Evolutionary conservation across 2,113 vertebrate genomes (phyloP).

Genomic region (Athene cunicularia): DNA sequence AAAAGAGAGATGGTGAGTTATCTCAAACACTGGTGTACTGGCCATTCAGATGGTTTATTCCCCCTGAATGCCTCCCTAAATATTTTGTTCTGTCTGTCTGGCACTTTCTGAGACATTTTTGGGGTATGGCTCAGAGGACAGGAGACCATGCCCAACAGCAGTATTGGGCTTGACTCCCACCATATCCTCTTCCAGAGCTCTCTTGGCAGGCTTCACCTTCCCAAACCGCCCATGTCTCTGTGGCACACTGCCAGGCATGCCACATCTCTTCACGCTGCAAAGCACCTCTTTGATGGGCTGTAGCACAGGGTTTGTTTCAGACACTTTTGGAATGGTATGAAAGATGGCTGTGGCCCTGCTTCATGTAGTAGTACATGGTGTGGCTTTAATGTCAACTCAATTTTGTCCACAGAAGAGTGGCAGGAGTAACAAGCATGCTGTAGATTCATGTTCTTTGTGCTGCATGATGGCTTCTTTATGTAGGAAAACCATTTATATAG

Average conservation of each 20-base stretch:
- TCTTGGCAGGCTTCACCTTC: not conserved
- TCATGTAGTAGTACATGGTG: not conserved
- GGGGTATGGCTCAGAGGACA: not conserved
- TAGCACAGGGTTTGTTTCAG: not conserved
- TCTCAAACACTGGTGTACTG: not conserved
- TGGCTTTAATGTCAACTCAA: not conserved
- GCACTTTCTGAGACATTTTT: not conserved
- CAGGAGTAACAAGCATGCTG: not conserved
- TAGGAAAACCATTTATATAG: not conserved
- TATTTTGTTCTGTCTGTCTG: not conserved
- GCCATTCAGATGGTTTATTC: not conserved
- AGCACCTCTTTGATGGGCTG: not conserved
- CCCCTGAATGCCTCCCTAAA: not conserved
- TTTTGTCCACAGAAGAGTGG: not conserved
- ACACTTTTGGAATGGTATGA: not conserved
- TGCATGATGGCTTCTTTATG: not conserved
- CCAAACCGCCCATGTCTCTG: accelerated
- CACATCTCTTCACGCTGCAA: not conserved
- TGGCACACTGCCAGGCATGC: not conserved
- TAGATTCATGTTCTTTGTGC: not conserved
- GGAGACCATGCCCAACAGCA: not conserved
- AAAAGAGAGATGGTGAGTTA: not conserved
- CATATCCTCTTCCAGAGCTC: accelerated
- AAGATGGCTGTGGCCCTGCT: not conserved
- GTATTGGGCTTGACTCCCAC: not conserved